Evolutionary conservation across 2,888 invertebrate species (phyloP).

Genomic region (Ischnura elegans): DNA sequence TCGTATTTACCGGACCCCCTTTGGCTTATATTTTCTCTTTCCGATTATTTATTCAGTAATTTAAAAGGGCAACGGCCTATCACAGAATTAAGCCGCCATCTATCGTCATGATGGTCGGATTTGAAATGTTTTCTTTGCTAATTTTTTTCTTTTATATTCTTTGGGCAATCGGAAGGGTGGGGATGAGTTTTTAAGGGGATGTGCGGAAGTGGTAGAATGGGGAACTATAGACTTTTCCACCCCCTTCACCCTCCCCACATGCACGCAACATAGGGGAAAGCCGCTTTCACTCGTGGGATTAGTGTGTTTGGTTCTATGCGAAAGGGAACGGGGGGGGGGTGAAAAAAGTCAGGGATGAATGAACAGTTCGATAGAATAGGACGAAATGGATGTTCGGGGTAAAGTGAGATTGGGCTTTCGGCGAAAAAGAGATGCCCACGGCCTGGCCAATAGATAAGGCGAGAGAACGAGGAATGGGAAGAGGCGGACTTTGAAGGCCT

Average conservation of each 20-base stretch:
- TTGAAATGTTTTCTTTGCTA: neutral
- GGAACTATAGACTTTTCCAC: no score
- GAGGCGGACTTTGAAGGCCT: no score
- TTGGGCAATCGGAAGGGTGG: neutral
- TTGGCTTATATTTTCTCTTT: neutral
- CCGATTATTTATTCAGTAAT: constrained; percentile 15
- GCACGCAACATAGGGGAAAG: no score
- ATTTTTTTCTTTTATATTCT: neutral
- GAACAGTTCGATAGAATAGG: neutral
- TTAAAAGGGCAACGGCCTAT: constrained; percentile 25
- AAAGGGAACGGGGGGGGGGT: neutral
- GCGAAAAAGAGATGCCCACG: neutral
- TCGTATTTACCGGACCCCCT: neutral
- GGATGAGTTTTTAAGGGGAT: neutral
- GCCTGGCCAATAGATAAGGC: neutral
- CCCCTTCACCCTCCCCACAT: neutral
- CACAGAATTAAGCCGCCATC: constrained; percentile 55
- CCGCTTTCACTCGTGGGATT: neutral
- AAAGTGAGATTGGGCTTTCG: neutral
- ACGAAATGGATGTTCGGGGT: neutral
- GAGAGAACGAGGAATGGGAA: neutral
- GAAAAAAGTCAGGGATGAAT: neutral
- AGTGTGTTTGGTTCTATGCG: neutral
- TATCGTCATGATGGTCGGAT: constrained; percentile 37
- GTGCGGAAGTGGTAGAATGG: neutral